These are phyloP conservation scores for Mustelus asterias DNA, from an alignment of 2,113 vertebrate genomes.

Conservation along the genomic window DNA sequence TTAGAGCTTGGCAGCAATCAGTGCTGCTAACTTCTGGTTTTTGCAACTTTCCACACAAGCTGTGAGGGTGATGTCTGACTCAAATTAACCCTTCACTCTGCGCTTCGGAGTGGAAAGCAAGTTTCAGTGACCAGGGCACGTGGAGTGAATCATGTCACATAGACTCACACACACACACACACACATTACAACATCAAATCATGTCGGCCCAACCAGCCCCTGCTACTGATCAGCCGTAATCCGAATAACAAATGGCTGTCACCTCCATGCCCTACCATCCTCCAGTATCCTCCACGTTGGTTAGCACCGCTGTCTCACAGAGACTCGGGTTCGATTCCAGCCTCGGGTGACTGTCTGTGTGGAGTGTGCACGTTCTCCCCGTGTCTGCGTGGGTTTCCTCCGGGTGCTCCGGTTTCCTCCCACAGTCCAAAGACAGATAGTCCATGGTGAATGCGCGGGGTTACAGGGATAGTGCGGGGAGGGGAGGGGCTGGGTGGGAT, in stretches of 20 bases:
- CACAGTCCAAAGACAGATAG: too few relatives aligned
- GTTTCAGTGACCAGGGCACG: not conserved
- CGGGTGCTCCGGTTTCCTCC: too few relatives aligned
- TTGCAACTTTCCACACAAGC: not conserved
- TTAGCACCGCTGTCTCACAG: too few relatives aligned
- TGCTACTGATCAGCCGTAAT: not conserved
- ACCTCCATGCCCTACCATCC: not conserved
- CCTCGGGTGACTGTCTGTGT: too few relatives aligned
- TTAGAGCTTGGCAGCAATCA: not conserved
- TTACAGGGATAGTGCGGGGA: too few relatives aligned
- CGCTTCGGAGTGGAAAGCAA: not conserved
- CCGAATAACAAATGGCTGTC: not conserved
- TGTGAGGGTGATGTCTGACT: not conserved
- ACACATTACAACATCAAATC: not conserved
- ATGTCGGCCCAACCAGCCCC: not conserved
- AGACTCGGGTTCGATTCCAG: too few relatives aligned
- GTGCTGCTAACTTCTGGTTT: not conserved
- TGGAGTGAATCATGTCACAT: not conserved
- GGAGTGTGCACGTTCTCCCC: too few relatives aligned
- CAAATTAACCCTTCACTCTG: not conserved
- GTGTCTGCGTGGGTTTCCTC: too few relatives aligned
- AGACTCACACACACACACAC: not conserved
- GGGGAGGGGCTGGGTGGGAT: too few relatives aligned
- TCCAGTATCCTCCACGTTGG: not conserved
- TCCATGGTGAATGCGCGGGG: too few relatives aligned